A percentile compares a stretch with the other conserved stretches of the same genome.
phyloP scores from a whole-genome alignment of 2,113 vertebrate species.

The Coptodon rendalli region DNA sequence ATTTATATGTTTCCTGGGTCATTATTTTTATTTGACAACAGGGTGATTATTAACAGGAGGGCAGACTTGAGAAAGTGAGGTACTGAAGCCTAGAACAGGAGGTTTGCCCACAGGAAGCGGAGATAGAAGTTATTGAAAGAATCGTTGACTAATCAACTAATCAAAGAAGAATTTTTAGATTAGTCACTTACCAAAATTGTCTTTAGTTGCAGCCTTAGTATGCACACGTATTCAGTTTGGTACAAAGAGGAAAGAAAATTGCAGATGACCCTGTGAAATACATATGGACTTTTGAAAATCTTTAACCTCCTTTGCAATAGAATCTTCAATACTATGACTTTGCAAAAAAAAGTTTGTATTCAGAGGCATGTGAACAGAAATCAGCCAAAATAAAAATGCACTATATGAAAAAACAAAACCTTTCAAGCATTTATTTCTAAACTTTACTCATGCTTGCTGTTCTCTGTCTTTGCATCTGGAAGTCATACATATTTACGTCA shows the following conservation, averaged over 20 bases:
- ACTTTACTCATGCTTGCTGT: neutral
- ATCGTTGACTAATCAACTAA: neutral
- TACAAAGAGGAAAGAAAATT: neutral
- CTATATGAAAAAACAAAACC: neutral
- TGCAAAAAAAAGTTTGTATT: neutral
- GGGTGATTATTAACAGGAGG: neutral
- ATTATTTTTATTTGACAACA: neutral
- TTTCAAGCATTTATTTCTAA: neutral
- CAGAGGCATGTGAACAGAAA: neutral
- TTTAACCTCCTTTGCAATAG: neutral
- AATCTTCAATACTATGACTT: neutral
- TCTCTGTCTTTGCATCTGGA: neutral
- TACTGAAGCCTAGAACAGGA: neutral
- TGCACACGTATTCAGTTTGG: neutral
- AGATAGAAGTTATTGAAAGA: neutral
- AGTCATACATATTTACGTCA: neutral
- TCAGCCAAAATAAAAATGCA: neutral
- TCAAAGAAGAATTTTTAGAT: neutral
- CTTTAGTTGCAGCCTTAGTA: neutral
- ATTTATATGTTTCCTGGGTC: neutral
- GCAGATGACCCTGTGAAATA: fast-evolving
- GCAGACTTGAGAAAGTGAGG: neutral
- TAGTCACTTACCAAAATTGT: neutral
- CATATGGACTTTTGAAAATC: neutral
- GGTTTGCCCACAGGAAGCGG: neutral